Conservation (phyloP, 2,797 vertebrate species). For the Sebastes elongatus region DNA sequence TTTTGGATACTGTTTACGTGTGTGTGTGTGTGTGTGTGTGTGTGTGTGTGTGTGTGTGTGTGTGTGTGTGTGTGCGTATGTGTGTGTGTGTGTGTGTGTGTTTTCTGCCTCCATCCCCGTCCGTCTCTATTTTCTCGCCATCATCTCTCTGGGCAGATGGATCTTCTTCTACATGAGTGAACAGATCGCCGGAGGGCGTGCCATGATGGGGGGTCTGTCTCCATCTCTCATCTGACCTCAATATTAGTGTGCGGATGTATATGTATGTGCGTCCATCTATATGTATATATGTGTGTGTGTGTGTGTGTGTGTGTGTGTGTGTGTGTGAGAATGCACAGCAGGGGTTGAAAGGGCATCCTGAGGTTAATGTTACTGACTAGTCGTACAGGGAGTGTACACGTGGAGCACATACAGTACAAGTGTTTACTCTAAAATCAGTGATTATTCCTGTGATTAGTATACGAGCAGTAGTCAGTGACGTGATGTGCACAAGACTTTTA, state of each 20-base stretch:
- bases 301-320: neutral
- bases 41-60: neutral
- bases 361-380: conserved; percentile 50
- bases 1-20: conserved; percentile 18
- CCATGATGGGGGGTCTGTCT: conserved; percentile 62
- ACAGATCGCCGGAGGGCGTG: conserved; percentile 70
- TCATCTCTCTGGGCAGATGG: conserved; percentile 74
- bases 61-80: neutral
- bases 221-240: conserved; percentile 73
- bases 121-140: conserved; percentile 30
- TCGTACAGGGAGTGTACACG: neutral
- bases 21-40: neutral
- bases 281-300: neutral
- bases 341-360: conserved; percentile 36
- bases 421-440: neutral
- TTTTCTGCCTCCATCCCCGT: neutral
- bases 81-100: neutral
- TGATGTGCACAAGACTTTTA: neutral
- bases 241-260: conserved; percentile 54
- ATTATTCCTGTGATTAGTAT: neutral
- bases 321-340: conserved; percentile 32
- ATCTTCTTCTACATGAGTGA: conserved; percentile 73
- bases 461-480: neutral
- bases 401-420: neutral
- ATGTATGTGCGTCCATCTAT: conserved; percentile 1